Conservation (phyloP, 2,113 vertebrate genomes). For the Aegotheles bennettii region DNA sequence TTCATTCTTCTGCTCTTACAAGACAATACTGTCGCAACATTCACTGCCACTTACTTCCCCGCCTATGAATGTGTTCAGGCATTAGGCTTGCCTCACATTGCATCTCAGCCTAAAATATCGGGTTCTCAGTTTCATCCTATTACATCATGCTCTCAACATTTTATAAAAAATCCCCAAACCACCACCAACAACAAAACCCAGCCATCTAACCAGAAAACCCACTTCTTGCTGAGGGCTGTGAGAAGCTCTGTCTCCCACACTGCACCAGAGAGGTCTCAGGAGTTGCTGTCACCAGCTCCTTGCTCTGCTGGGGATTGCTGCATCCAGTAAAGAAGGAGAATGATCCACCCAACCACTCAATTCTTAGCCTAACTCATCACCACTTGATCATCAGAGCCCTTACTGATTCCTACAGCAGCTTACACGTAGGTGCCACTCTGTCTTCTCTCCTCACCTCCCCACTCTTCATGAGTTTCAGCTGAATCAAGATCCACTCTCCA, state of each 20-base stretch:
- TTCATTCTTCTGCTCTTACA: neutral
- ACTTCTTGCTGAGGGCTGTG: neutral
- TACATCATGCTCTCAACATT: neutral
- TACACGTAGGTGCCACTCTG: fast-evolving
- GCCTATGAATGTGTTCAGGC: neutral
- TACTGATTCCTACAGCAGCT: neutral
- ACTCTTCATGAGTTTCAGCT: neutral
- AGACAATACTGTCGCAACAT: neutral
- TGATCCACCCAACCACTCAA: neutral
- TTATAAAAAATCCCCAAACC: neutral
- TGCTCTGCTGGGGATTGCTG: neutral
- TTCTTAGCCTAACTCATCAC: neutral
- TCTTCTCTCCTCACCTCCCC: neutral
- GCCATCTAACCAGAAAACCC: neutral
- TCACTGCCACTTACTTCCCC: fast-evolving
- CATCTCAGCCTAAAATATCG: neutral
- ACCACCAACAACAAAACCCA: no score
- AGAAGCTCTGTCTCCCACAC: neutral
- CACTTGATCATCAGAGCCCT: neutral
- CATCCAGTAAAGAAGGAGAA: neutral
- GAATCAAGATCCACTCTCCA: neutral
- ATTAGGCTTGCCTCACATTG: neutral
- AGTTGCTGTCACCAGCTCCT: neutral
- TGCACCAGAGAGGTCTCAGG: neutral
- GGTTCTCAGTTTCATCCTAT: neutral